Evolutionary conservation across 2,888 invertebrate species (phyloP), one percentile per base, ranked within the genome.

Genomic region (Gastracanthus pulcherrimus): DNA sequence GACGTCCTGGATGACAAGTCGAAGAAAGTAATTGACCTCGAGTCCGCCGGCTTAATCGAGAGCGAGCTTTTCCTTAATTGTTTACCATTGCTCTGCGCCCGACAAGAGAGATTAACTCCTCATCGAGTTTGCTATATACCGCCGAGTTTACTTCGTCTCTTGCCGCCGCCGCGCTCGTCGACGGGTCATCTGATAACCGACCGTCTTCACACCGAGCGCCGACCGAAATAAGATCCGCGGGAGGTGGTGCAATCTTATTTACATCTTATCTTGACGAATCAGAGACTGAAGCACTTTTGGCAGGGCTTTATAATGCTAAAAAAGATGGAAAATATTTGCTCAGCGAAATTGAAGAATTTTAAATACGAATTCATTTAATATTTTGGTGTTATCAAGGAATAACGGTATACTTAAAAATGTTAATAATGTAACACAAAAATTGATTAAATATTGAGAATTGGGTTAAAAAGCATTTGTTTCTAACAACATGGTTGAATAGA

Each of bases 51-150:
- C 31, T 64, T 70, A 55, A 80, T 80, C 62, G 34, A 45, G 62
- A 51, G 55, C 26, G 51, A 64, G 55, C 51, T 62, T 77, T 77
- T 75, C 66, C 74, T 71, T 80, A 74, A 80, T 76, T 80, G 45
- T 76, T 80, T 80, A 70, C 16, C 62, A 60, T 34, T 29, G 72
- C 67, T n/a, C n/a, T n/a, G n/a, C n/a, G n/a, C n/a, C n/a, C 16
- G 34, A 51, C 64, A 55, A 38, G 51, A 67, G 67, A 74, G 67
- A 67, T 69, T 69, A 76, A 36, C n/a, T 76, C 19, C 45, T 79
- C 62, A 60, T 79, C 69, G 69, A 69, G 69, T 69, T 48, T 69
- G 38, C 48, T 34, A 29, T 36, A 6, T 19, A 29, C 31, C 11
- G 7, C 13, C 29, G 11, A 55, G 48, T 48, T 58, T 58, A 67